These are phyloP conservation scores for Daktulosphaira vitifoliae DNA, from an alignment of 1,140 invertebrate species.

Conservation along the genomic window DNA sequence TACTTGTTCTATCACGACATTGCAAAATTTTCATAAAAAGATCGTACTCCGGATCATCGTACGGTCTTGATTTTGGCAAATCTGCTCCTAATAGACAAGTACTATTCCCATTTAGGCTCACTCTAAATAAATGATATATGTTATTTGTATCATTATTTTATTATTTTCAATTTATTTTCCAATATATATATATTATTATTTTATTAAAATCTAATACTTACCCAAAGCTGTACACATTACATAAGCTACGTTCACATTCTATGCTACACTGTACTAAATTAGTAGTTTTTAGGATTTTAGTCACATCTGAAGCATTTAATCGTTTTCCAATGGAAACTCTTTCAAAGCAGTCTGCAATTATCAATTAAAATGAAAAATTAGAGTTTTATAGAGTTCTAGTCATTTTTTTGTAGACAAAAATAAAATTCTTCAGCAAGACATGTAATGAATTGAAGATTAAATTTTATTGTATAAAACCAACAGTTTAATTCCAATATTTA, in stretches of 20 bases:
- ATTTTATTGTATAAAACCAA: too few species aligned
- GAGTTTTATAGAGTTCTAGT: too few species aligned
- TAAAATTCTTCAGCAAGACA: too few species aligned
- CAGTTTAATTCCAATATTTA: too few species aligned
- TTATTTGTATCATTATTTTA: neutral
- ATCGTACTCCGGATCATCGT: conserved; percentile 38
- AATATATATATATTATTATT: neutral
- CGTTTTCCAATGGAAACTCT: conserved; percentile 39
- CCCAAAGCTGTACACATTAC: conserved; percentile 39
- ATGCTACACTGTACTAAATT: conserved; percentile 39
- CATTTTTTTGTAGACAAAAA: too few species aligned
- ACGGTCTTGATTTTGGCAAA: conserved; percentile 33
- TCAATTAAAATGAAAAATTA: too few species aligned
- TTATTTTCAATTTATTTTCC: neutral
- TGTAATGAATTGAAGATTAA: too few species aligned
- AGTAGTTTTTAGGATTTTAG: conserved; percentile 30
- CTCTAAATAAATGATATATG: conserved; percentile 29
- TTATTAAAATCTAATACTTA: conserved; percentile 33
- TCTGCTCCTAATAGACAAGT: conserved; percentile 37
- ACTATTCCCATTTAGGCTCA: conserved; percentile 36
- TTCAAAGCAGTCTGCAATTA: conserved; percentile 39
- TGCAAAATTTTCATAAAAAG: conserved; percentile 37
- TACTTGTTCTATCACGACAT: conserved; percentile 38
- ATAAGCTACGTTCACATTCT: conserved; percentile 39
- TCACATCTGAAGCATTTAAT: conserved; percentile 38